Base-by-base conservation (phyloP, 2,113 vertebrate genomes). In the Petrocephalus microphthalmus region DNA sequence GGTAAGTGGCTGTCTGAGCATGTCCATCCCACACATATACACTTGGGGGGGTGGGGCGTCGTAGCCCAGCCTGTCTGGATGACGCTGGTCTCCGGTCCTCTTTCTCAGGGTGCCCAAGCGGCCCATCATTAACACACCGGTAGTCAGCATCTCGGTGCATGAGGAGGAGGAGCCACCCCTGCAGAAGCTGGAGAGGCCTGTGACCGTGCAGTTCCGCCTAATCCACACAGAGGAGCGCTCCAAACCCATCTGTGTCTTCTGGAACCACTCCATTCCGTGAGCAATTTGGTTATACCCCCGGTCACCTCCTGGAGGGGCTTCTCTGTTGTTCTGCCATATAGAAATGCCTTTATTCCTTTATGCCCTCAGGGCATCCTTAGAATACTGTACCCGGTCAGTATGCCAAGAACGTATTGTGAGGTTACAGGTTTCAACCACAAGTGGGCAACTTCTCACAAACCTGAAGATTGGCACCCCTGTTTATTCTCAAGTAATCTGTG, bases 171-270 rank as follows among this genome's bases (percentile, higher is more conserved):
- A 85, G 52, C 45, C n/a, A 17, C 25, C 49, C 83, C 95, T 95
- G 29, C 95, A 93, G 1, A 57, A 89, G 0, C 93, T 97, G 92
- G 96, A 97, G 90, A 96, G 97, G 91, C 98, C 98, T 0, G 94
- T 99, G 94, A 98, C 96, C 0, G 97, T 99, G 92, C 97, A 99
- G 94, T 99, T 99, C 93, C 97, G 96, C 25, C 95, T 99, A 88
- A 94, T 98, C 87, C 92, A 97, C 94, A 98, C 96, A 0, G 96
- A 98, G 95, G 98, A 99, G 91, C 96, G 98, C 89, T 97, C 97
- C 89, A 99, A 99, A 89, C 98, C 98, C 93, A 97, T 98, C 95
- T 99, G 98, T 0, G 98, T 99, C 86, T 98, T 98, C 95, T 99
- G 98, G 98, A 99, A 99, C 91, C 97, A 99, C 90, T 97, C 96